phyloP scores from a whole-genome alignment of 2,888 invertebrate species.

The Diaperis boleti region DNA sequence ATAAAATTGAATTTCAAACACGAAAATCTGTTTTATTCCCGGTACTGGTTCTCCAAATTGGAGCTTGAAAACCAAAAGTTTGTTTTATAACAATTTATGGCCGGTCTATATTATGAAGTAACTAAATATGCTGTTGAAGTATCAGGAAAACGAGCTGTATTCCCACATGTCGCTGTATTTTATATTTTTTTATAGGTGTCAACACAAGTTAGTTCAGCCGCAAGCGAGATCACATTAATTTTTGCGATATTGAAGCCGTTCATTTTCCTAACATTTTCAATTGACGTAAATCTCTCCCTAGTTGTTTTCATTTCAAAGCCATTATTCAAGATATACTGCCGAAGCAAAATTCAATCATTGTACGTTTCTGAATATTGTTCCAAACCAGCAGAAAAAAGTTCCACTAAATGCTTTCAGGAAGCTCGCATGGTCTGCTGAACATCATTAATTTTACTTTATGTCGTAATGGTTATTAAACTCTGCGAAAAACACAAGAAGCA shows the following conservation, averaged over 20 bases:
- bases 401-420: constrained; percentile 8
- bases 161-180: too few species aligned
- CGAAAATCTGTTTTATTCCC: too few species aligned
- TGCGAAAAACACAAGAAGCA: constrained; percentile 6
- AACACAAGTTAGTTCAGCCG: background rate
- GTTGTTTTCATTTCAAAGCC: constrained; percentile 13
- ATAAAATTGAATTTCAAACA: too few species aligned
- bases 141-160: too few species aligned
- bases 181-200: too few species aligned
- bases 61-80: too few species aligned
- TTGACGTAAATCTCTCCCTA: constrained; percentile 12
- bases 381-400: background rate
- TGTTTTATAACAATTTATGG: too few species aligned
- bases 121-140: background rate
- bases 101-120: background rate
- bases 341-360: constrained; percentile 20
- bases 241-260: constrained; percentile 11
- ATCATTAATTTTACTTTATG: constrained; percentile 13
- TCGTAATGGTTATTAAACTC: constrained; percentile 8
- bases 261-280: background rate
- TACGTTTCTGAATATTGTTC: constrained; percentile 7
- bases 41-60: too few species aligned
- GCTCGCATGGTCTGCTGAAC: background rate
- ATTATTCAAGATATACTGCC: constrained; percentile 23
- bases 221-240: constrained; percentile 5